These are phyloP conservation scores for Eurosta solidaginis DNA, from an alignment of 1,140 invertebrate genomes.

Conservation along the genomic window DNA sequence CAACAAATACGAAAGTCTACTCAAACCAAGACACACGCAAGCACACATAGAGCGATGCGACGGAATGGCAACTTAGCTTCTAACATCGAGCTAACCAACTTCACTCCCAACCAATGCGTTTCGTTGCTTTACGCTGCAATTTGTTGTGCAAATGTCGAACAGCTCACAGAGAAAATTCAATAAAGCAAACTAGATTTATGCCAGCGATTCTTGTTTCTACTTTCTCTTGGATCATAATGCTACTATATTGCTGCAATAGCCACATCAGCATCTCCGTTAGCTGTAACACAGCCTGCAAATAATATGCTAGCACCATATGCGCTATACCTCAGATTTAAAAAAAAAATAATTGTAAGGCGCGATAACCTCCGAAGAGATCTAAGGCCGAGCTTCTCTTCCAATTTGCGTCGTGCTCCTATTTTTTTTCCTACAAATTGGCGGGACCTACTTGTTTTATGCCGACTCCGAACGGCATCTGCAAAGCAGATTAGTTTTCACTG, in stretches of 20 bases:
- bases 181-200: constrained; percentile 20
- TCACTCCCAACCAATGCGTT: background rate
- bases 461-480: too few species aligned
- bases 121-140: background rate
- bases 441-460: too few species aligned
- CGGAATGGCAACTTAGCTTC: background rate
- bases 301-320: background rate
- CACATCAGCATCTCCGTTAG: background rate
- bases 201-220: background rate
- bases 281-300: background rate
- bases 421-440: too few species aligned
- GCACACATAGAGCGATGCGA: too few species aligned
- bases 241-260: background rate
- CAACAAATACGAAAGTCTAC: too few species aligned
- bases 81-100: background rate
- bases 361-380: too few species aligned
- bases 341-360: too few species aligned
- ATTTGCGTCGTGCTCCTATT: too few species aligned
- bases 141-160: background rate
- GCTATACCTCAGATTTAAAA: too few species aligned
- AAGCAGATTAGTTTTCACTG: too few species aligned
- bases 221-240: background rate
- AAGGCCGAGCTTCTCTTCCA: too few species aligned
- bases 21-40: too few species aligned
- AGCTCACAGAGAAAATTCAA: constrained; percentile 22